A percentile compares a stretch with the other conserved stretches of the same genome.
Conservation (phyloP, 2,797 vertebrate genomes). For the Lemur catta region DNA sequence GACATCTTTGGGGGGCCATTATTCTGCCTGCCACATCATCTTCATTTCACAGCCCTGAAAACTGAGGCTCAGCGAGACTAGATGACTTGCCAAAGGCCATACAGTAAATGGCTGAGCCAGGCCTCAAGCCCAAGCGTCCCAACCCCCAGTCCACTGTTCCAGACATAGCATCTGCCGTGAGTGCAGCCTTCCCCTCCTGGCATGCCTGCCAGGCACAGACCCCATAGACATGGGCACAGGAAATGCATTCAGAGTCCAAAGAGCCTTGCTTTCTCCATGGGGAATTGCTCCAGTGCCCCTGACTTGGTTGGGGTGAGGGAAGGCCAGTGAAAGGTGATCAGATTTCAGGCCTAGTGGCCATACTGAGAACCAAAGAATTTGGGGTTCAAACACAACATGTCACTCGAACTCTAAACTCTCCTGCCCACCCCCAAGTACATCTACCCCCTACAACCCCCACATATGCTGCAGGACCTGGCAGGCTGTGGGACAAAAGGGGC, state of each 20-base stretch:
- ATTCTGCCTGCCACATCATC: not conserved
- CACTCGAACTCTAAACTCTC: not conserved
- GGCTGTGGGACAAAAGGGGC: not conserved
- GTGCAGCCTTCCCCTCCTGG: not conserved
- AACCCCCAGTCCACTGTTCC: too few relatives aligned
- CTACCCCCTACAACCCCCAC: not conserved
- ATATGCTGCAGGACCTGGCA: not conserved
- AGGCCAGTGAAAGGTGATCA: not conserved
- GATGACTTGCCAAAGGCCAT: not conserved
- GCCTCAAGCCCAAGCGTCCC: not conserved
- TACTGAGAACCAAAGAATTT: not conserved
- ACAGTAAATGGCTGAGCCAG: not conserved
- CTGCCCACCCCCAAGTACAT: not conserved
- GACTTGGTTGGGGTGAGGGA: not conserved
- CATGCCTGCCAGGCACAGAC: not conserved
- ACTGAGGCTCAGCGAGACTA: not conserved
- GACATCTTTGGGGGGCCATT: not conserved
- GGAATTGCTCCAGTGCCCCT: not conserved
- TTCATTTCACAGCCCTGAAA: not conserved
- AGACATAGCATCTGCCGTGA: not conserved
- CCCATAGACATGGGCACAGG: not conserved
- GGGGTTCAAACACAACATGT: not conserved
- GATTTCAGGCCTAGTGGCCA: not conserved
- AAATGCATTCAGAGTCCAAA: not conserved
- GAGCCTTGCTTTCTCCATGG: not conserved